Evolutionary conservation across 2,113 vertebrate species (phyloP), one percentile per base, ranked within the genome.

Genomic region (Sander vitreus): DNA sequence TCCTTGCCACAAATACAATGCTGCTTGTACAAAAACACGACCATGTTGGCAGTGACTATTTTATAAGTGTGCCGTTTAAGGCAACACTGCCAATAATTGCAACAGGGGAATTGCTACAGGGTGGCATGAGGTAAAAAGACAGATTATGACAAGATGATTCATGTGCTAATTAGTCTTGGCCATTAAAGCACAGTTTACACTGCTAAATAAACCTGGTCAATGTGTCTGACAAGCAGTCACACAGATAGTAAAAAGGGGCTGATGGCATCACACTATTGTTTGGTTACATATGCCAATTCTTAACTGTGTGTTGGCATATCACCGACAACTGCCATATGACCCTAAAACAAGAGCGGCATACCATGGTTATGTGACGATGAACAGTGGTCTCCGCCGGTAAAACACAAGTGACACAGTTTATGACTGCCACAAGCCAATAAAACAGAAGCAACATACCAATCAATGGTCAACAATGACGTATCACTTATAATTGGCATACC

Each of bases 131-230:
- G 48, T 79, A 57, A 62, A n/a, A 72, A 74, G 25, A 74, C 23
- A 55, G 64, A 65, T 65, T 64, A 47, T 39, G 60, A 51, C 55
- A 39, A 33, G 36, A 78, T 82, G 75, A 85, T 68, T 79, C 78
- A 76, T 76, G 39, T 48, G 79, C 48, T 76, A 82, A 83, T 85
- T 76, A 82, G 55, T 43, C 33, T 16, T 43, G 25, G 47, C 55
- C 30, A 67, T 82, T 65, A 53, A 74, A 62, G 47, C 60, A 66
- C 19, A 25, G 54, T 53, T 77, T 13, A 30, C 4, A 73, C 60
- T 57, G 39, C 27, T 77, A 45, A 77, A 8, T 65, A 59, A 30
- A 57, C 50, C 9, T n/a, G 9, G 30, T 45, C 5, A 6, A 67
- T 78, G 62, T 59, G 73, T 72, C 33, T 60, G 23, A 59, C 23